phyloP scores from a whole-genome alignment of 2,113 vertebrate genomes.

The Ramphastos sulfuratus region DNA sequence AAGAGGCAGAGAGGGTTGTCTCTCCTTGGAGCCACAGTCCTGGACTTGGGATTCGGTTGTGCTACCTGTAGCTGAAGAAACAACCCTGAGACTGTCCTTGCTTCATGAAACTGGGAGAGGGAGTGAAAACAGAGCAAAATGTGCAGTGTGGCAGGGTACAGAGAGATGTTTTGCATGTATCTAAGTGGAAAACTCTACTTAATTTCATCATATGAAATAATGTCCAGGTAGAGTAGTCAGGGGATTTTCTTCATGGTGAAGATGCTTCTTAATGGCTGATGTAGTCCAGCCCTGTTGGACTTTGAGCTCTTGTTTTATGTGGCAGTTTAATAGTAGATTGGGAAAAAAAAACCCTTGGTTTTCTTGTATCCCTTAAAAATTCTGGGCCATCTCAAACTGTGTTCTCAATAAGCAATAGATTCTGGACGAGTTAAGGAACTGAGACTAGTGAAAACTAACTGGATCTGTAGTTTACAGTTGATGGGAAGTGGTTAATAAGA shows the following conservation, averaged over 20 bases:
- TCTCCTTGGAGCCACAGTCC: fast-evolving
- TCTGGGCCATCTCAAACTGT: neutral
- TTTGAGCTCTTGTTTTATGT: neutral
- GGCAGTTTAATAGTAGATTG: neutral
- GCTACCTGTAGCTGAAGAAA: neutral
- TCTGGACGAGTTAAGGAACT: neutral
- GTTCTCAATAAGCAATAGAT: neutral
- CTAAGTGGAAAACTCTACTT: neutral
- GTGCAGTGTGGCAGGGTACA: neutral
- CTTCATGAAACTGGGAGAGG: neutral
- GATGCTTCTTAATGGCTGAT: neutral
- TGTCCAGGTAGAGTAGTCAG: neutral
- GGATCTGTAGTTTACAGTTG: neutral
- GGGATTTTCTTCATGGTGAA: neutral
- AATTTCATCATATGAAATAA: neutral
- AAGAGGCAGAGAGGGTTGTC: neutral
- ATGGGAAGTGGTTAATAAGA: neutral
- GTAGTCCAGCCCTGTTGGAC: neutral
- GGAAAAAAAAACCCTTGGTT: neutral
- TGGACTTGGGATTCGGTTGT: neutral
- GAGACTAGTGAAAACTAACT: neutral
- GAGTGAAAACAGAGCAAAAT: neutral
- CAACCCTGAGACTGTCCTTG: neutral
- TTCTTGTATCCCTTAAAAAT: neutral
- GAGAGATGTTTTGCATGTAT: neutral